Percentiles rank a stretch among this genome's conserved stretches.
Evolutionary conservation across 2,113 vertebrate genomes (phyloP).

Genomic region (Chaenocephalus aceratus): DNA sequence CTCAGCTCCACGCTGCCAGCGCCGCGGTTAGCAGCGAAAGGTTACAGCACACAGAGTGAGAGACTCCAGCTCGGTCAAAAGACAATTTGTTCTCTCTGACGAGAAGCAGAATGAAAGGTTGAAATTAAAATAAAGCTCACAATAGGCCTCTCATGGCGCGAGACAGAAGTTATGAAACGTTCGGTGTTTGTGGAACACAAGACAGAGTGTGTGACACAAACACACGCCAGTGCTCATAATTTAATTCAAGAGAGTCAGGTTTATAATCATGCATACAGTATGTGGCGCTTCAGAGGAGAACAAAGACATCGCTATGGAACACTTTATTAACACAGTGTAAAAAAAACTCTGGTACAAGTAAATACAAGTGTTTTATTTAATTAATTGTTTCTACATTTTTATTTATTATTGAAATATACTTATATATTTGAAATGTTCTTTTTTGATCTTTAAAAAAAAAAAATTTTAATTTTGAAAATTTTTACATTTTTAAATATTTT

Average conservation of each 20-base stretch:
- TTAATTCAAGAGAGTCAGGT: neutral
- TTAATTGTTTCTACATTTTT: too few species aligned
- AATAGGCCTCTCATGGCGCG: conserved; percentile 29
- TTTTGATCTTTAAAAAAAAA: too few species aligned
- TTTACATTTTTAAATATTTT: too few species aligned
- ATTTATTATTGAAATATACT: too few species aligned
- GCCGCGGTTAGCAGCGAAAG: conserved; percentile 29
- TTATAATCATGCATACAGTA: neutral
- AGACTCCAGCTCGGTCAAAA: conserved; percentile 36
- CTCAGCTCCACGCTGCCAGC: conserved; percentile 38
- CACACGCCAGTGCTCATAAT: too few species aligned
- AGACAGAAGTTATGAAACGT: neutral
- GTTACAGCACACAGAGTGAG: conserved; percentile 32
- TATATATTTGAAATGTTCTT: too few species aligned
- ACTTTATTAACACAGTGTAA: neutral
- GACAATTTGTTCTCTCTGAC: conserved; percentile 45
- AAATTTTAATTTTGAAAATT: too few species aligned
- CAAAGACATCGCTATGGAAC: neutral
- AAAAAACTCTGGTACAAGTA: too few species aligned
- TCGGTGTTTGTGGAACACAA: neutral
- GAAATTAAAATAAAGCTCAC: conserved; percentile 56
- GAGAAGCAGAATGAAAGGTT: conserved; percentile 48
- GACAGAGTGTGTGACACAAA: neutral
- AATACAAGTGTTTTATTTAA: too few species aligned
- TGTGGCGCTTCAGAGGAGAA: neutral